Percentiles rank a stretch among this genome's conserved stretches.
These are phyloP conservation scores for Papilio aristodemus DNA, from an alignment of 1,140 invertebrate species.

Conservation along the genomic window DNA sequence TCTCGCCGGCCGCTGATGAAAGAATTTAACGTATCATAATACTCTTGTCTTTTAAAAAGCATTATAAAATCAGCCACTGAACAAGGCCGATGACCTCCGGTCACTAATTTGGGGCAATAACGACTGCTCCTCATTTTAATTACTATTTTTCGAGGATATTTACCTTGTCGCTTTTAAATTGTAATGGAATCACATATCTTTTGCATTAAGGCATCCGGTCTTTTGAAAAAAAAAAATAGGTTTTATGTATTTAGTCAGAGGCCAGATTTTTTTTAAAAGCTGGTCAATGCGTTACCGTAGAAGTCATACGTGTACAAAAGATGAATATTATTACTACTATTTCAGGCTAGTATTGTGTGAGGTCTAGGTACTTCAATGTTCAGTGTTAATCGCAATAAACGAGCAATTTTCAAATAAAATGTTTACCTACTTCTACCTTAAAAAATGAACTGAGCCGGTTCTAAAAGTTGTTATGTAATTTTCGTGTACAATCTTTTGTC, in stretches of 20 bases:
- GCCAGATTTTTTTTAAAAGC: no score
- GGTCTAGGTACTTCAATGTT: no score
- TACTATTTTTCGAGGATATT: conserved; percentile 55
- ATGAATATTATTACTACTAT: no score
- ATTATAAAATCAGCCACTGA: conserved; percentile 13
- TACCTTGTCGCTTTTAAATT: conserved; percentile 37
- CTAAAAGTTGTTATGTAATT: conserved; percentile 1
- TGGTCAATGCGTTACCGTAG: no score
- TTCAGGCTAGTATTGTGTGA: no score
- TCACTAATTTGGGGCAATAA: conserved; percentile 52
- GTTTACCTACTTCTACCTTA: neutral
- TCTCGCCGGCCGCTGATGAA: neutral
- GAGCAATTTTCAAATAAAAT: neutral
- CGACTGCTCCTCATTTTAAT: conserved; percentile 58
- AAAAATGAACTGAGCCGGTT: neutral
- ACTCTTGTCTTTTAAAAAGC: conserved; percentile 6
- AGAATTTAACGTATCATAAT: conserved; percentile 18
- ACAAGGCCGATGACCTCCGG: conserved; percentile 23
- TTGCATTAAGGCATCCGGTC: conserved; percentile 14
- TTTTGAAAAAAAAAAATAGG: neutral
- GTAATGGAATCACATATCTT: conserved; percentile 30
- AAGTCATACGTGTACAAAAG: no score
- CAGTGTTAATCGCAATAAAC: no score
- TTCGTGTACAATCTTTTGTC: conserved; percentile 14
- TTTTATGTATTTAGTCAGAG: neutral